A percentile compares a stretch with the other conserved stretches of the same genome.
Conservation (phyloP, 2,113 vertebrate species). For the Gorilla gorilla region DNA sequence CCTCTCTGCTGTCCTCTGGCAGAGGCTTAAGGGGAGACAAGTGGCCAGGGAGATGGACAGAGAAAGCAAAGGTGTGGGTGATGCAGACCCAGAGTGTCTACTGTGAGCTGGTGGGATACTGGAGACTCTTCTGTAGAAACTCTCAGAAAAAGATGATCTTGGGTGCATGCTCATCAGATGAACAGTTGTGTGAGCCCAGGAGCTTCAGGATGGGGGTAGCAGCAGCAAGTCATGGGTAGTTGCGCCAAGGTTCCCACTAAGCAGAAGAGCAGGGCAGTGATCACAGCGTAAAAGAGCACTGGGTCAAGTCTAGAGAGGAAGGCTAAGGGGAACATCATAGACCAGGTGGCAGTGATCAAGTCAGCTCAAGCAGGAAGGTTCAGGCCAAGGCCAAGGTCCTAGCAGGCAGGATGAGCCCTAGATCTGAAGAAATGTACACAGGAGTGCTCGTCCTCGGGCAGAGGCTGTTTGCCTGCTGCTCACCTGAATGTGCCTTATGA, state of each 20-base stretch:
- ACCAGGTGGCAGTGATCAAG: background rate
- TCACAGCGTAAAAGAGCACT: background rate
- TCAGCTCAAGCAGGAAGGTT: background rate
- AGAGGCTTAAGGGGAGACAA: background rate
- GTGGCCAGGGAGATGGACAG: background rate
- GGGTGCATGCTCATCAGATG: background rate
- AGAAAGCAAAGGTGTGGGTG: background rate
- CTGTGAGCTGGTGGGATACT: background rate
- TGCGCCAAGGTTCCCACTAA: background rate
- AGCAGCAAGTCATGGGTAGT: background rate
- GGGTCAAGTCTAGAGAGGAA: background rate
- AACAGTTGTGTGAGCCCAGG: background rate
- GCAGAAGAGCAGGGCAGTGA: background rate
- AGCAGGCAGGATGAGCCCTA: background rate
- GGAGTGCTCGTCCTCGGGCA: fast-evolving
- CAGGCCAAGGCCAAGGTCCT: background rate
- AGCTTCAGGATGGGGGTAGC: background rate
- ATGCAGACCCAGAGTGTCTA: background rate
- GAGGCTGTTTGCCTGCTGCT: background rate
- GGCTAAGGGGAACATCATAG: background rate
- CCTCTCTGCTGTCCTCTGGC: background rate
- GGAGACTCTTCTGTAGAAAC: background rate
- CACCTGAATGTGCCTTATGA: background rate
- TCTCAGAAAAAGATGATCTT: background rate
- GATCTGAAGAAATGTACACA: background rate